Base-by-base conservation (phyloP, 1,140 invertebrate species). In the Diabrotica virgifera region DNA sequence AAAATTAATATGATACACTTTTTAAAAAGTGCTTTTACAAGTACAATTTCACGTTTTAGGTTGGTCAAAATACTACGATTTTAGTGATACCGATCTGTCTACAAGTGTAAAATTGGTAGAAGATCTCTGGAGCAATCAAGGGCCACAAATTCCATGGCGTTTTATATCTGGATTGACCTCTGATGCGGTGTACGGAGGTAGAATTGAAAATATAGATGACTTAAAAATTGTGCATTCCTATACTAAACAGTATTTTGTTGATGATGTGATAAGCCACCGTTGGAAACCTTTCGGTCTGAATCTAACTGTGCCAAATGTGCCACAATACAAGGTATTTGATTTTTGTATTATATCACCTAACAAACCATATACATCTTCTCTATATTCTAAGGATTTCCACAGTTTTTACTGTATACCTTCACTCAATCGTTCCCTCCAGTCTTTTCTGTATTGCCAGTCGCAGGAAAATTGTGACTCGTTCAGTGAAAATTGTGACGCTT, bases 1-100 rank as follows among this genome's bases (percentile, higher is more conserved):
- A n/a, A n/a, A n/a, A n/a, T n/a, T n/a, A n/a, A n/a, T n/a, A n/a
- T n/a, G n/a, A n/a, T n/a, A 24, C 24, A 24, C 24, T 24, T 24
- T 24, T 24, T 24, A 24, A 24, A 2, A 24, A 24, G 1, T 24
- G 4, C 1, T 24, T 24, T 24, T 2, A 24, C 4, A 24, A 24
- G 1, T 24, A 24, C 1, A 4, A 24, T 24, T 24, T 24, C 24
- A 24, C 4, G 24, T 68, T 72, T 13, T 46, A 75, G 92, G 91
- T 3, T 95, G 93, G 92, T 89, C 87, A 0, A 92, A 91, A 77
- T 91, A 88, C 76, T 97, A 97, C 78, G 94, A 97, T 74, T 97
- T 96, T 80, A 92, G 88, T 46, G 87, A 91, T 68, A 85, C 89
- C 0, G 95, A 97, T 80, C 80, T 97, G 0, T 84, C 87, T 62